These are phyloP conservation scores for Chelonia mydas DNA, from an alignment of 2,797 vertebrate species.

Conservation along the genomic window DNA sequence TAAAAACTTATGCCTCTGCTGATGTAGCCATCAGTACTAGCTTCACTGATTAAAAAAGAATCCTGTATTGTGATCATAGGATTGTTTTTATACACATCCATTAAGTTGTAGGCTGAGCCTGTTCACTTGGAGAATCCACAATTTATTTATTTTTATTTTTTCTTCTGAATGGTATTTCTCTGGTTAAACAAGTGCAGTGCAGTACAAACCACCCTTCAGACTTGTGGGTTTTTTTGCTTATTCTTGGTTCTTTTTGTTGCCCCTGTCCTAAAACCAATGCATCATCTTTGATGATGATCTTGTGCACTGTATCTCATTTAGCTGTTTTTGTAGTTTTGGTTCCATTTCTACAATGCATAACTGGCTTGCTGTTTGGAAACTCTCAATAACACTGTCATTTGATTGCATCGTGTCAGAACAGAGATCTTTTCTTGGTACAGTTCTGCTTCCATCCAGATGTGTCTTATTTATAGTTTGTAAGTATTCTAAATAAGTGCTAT, in stretches of 20 bases:
- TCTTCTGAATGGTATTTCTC: background rate
- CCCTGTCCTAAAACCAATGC: background rate
- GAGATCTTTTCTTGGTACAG: background rate
- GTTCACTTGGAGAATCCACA: background rate
- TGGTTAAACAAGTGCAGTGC: background rate
- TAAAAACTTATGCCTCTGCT: background rate
- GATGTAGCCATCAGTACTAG: background rate
- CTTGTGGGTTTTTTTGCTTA: background rate
- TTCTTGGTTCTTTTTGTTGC: constrained; percentile 21
- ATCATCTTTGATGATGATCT: constrained; percentile 18
- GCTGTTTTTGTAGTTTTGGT: background rate
- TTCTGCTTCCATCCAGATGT: constrained; percentile 14
- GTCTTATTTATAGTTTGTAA: constrained; percentile 45
- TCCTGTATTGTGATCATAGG: background rate
- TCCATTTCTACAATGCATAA: background rate
- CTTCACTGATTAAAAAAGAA: background rate
- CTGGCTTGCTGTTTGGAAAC: background rate
- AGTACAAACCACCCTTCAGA: background rate
- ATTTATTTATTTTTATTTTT: background rate
- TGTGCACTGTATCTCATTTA: background rate
- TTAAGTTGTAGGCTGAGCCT: background rate
- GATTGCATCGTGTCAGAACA: constrained; percentile 10
- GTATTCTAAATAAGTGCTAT: background rate
- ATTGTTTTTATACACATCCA: background rate
- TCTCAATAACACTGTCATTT: background rate